Evolutionary conservation across 2,113 vertebrate species (phyloP), one percentile per base, ranked within the genome.

Genomic region (Gavialis gangeticus): DNA sequence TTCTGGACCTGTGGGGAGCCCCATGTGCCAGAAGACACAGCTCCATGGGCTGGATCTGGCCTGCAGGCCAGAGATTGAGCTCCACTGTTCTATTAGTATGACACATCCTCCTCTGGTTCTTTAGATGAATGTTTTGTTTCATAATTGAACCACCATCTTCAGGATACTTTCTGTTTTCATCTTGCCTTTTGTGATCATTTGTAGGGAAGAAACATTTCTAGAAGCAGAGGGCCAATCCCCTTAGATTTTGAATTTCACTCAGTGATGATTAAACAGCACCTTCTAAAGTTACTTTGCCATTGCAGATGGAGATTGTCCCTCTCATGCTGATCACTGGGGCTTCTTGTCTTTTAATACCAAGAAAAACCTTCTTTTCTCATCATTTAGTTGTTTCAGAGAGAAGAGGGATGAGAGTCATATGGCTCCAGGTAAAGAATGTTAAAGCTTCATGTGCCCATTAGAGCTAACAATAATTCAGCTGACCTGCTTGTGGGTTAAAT

Each of bases 111-210:
- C 60, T 77, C 18, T 63, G 89, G 86, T n/a, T 60, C 69, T 86
- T 93, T 92, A 86, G n/a, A 58, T 66, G 90, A 89, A 90, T 89
- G 76, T 75, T 58, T 24, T 46, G 2, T 25, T 89, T 88, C 27
- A 75, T 4, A 2, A 56, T 77, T 87, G 92, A 92, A 46, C 7
- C 46, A 46, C 46, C 34, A 75, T 76, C 85, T 88, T 18, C 58
- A 25, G 78, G 89, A 18, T 59, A 30, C 7, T 73, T 93, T 89
- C 91, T 87, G 71, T 79, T 86, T 81, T 79, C 34, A 55, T 27
- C 75, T 55, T 57, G 28, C 10, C 69, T 82, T 82, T 57, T 55
- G 57, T 64, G 71, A 85, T 60, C 2, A 85, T 19, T 84, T 89
- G n/a, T 64, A 75, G 75, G 84, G 54, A 3, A 63, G 56, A 83